Evolutionary conservation across 1,140 invertebrate species (phyloP).

Genomic region (Ptiloglossa arizonensis): DNA sequence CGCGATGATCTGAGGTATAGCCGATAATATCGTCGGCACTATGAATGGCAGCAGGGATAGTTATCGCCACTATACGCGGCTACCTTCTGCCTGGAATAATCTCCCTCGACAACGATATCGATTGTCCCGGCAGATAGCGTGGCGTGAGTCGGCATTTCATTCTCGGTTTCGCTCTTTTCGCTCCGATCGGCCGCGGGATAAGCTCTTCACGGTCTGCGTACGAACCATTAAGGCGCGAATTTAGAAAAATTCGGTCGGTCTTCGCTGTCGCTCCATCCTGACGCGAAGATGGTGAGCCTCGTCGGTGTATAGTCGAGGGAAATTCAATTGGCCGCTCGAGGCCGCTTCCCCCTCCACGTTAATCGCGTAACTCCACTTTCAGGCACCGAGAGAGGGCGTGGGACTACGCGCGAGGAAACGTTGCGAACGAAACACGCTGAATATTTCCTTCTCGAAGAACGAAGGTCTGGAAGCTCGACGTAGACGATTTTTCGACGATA

Average conservation of each 20-base stretch:
- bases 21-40: constrained; percentile 54
- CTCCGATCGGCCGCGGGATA: constrained; percentile 57
- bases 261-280: neutral
- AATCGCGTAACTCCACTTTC: neutral
- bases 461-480: too few relatives aligned
- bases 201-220: constrained; percentile 40
- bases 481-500: too few relatives aligned
- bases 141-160: constrained; percentile 65
- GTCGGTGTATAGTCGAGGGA: neutral
- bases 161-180: constrained; percentile 63
- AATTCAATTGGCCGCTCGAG: neutral
- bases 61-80: constrained; percentile 55
- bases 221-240: constrained; percentile 44
- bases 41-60: constrained; percentile 55
- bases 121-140: constrained; percentile 63
- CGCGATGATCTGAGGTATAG: constrained; percentile 50
- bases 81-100: constrained; percentile 63
- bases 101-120: constrained; percentile 66
- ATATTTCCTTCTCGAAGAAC: too few relatives aligned
- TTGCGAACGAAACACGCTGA: too few relatives aligned
- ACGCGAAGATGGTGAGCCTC: neutral
- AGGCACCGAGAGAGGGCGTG: too few relatives aligned
- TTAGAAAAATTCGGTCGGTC: constrained; percentile 15
- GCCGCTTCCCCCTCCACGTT: neutral
- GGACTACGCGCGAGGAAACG: too few relatives aligned